phyloP scores from a whole-genome alignment of 2,888 invertebrate species.

The Ichneumon xanthorius region DNA sequence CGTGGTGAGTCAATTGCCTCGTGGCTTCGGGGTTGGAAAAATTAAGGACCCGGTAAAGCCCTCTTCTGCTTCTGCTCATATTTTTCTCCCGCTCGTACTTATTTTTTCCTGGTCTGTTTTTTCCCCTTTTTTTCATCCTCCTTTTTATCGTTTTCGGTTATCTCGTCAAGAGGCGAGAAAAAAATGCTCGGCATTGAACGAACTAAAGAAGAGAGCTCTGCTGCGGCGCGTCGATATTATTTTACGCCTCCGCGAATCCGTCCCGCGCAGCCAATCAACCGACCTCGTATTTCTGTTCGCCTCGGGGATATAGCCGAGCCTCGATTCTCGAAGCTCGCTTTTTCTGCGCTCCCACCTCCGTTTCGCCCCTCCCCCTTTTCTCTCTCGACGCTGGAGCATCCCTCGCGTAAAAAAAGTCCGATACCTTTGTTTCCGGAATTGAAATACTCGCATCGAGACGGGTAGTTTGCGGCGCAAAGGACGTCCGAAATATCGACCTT shows the following conservation, averaged over 20 bases:
- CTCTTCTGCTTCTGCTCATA: slow-evolving; percentile 28
- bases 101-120: slow-evolving; percentile 19
- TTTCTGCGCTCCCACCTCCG: slow-evolving; percentile 14
- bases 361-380: neutral
- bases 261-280: slow-evolving; percentile 69
- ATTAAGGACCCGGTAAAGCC: slow-evolving; percentile 66
- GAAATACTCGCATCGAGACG: slow-evolving; percentile 36
- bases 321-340: slow-evolving; percentile 60
- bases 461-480: neutral
- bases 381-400: slow-evolving; percentile 3
- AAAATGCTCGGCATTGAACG: slow-evolving; percentile 24
- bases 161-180: slow-evolving; percentile 15
- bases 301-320: slow-evolving; percentile 58
- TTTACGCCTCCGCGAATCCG: slow-evolving; percentile 70
- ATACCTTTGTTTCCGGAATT: slow-evolving; percentile 43
- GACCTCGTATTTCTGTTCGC: slow-evolving; percentile 54
- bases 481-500: neutral
- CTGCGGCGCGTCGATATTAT: slow-evolving; percentile 71
- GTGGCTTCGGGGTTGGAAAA: slow-evolving; percentile 68
- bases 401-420: slow-evolving; percentile 37
- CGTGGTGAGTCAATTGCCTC: neutral
- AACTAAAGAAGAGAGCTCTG: slow-evolving; percentile 8
- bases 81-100: slow-evolving; percentile 47
- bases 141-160: slow-evolving; percentile 23
- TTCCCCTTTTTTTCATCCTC: slow-evolving; percentile 1